Evolutionary conservation across 2,888 invertebrate species (phyloP), one percentile per base, ranked within the genome.

Genomic region (Leptopterna dolabrata): DNA sequence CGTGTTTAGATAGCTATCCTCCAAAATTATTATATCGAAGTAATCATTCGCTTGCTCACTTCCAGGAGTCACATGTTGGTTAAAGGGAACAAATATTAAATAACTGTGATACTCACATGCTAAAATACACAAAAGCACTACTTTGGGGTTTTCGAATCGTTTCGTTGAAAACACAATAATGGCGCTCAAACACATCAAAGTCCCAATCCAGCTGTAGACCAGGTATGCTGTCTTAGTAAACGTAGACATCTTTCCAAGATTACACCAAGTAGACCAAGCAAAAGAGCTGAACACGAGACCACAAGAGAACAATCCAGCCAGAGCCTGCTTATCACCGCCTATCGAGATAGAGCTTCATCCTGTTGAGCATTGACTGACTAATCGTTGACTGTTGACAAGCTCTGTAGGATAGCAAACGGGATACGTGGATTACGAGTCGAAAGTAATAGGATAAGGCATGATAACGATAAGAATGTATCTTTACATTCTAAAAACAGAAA

Each of bases 71-170:
- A n/a, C n/a, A n/a, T n/a, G n/a, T n/a, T n/a, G n/a, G n/a, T n/a
- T n/a, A n/a, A n/a, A n/a, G n/a, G n/a, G n/a, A n/a, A n/a, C n/a
- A n/a, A n/a, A n/a, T n/a, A n/a, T n/a, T n/a, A n/a, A n/a, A n/a
- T n/a, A n/a, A n/a, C n/a, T n/a, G n/a, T n/a, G 13, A 73, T 73
- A 83, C 85, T 85, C 73, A 85, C 85, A 47, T 0, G 85, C 85
- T 27, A 85, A 0, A 0, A 71, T 29, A 45, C 85, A 85, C 85
- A 73, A 47, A 4, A 47, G 6, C 9, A 76, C 85, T 6, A 73
- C 76, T 27, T 43, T 43, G 30, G 30, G 45, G 30, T 85, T 85
- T 4, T 73, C 85, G 2, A 85, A 47, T 24, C 0, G 19, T 24
- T 63, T 63, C 11, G 45, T 47, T 16, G 29, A 41, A 29, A 85